Evolutionary conservation across 2,888 invertebrate genomes (phyloP), one percentile per base, ranked within the genome.

Genomic region (Hirtodrosophila trivittata): DNA sequence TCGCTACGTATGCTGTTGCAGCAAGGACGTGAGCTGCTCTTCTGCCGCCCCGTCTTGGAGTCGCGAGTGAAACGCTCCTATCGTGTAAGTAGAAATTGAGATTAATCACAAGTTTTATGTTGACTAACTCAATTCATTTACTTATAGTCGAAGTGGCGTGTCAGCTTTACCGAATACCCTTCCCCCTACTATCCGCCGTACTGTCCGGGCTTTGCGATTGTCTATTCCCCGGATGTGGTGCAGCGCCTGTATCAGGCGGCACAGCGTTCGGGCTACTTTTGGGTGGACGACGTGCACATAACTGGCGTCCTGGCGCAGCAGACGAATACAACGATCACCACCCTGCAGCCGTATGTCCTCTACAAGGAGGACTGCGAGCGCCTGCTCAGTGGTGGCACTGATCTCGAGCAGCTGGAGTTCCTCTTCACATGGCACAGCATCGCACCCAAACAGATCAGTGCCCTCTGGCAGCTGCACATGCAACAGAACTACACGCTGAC

Each of bases 221-320:
- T 95, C 8, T 94, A 94, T 82, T 94, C 94, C 0, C 91, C 92
- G 35, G 94, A 94, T 86, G 92, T 93, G 32, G 92, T 92, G 10
- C 91, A 91, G 56, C 90, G 91, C 21, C 89, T 94, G 9, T 93
- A 94, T 45, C 91, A 91, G 51, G 92, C 92, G 41, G 94, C 94
- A 0, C 93, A 94, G 77, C 90, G 89, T 5, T 90, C 92, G 1
- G 93, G 93, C 1, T 96, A 94, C 87, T 95, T 96, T 91, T 96
- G 96, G 96, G 94, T 96, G 45, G 96, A 96, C 87, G 96, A 96
- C 89, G 95, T 95, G 28, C 95, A 94, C 80, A 92, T 96, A 30
- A 96, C 96, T 0, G 96, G 96, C 16, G 91, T 93, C 0, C 86
- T 94, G 52, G 92, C 92, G 8, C 90, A 91, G 74, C 90, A 91